A percentile compares a stretch with the other conserved stretches of the same genome.
phyloP scores from a whole-genome alignment of 2,113 vertebrate species.

The Halichoeres trimaculatus region DNA sequence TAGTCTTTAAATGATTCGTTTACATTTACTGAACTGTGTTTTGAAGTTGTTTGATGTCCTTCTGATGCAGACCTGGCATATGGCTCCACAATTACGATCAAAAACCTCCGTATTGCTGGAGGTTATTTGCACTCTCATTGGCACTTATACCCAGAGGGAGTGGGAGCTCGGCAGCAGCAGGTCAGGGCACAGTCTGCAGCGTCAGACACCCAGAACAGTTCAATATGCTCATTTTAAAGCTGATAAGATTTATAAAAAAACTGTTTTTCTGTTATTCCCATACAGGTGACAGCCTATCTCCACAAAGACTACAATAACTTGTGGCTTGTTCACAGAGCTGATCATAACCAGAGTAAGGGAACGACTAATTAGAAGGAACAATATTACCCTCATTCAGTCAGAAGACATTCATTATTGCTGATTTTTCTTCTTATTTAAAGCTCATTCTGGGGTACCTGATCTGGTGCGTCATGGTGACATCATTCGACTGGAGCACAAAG shows the following conservation, averaged over 20 bases:
- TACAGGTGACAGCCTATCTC: constrained; percentile 94
- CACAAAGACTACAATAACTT: constrained; percentile 98
- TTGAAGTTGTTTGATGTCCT: not conserved
- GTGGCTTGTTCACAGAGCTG: constrained; percentile 92
- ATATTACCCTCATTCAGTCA: not conserved
- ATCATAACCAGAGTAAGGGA: constrained; percentile 85
- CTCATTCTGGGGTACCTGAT: constrained; percentile 83
- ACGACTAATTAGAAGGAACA: not conserved
- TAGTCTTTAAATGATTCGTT: not conserved
- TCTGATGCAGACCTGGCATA: constrained; percentile 90
- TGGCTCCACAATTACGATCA: constrained; percentile 92
- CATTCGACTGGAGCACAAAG: constrained; percentile 73
- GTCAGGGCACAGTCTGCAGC: constrained; percentile 66
- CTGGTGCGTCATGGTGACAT: constrained; percentile 84
- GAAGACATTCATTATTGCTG: not conserved
- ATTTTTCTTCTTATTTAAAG: constrained; percentile 57
- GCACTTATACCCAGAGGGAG: constrained; percentile 96
- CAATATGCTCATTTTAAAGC: not conserved
- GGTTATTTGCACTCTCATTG: constrained; percentile 98
- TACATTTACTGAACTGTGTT: not conserved
- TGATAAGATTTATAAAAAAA: not conserved
- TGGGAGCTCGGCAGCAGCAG: constrained; percentile 94
- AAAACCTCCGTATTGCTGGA: constrained; percentile 94
- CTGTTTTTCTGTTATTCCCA: constrained; percentile 15
- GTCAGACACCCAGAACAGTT: not conserved